These are phyloP conservation scores for Campaea margaritaria DNA, from an alignment of 2,888 invertebrate genomes.

Conservation along the genomic window DNA sequence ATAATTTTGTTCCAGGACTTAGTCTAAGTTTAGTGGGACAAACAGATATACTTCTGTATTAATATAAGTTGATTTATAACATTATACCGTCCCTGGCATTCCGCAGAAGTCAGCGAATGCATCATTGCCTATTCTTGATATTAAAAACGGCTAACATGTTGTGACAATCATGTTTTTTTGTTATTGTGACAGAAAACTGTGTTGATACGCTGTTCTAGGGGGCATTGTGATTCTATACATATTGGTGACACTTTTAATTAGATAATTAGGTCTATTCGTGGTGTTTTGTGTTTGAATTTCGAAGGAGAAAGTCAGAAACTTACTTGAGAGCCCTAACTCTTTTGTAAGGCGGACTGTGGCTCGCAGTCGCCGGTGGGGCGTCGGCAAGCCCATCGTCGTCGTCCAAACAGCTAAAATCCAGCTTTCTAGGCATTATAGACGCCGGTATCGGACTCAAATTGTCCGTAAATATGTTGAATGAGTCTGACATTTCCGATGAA, in stretches of 20 bases:
- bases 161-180: not conserved
- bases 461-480: constrained; percentile 85
- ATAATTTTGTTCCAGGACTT: too few relatives aligned
- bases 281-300: constrained; percentile 48
- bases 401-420: constrained; percentile 81
- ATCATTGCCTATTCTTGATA: not conserved
- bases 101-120: not conserved
- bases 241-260: not conserved
- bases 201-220: not conserved
- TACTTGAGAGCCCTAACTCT: constrained; percentile 85
- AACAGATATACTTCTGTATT: too few relatives aligned
- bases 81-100: too few relatives aligned
- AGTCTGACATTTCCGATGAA: constrained; percentile 87
- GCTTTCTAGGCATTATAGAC: constrained; percentile 85
- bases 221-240: not conserved
- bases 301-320: constrained; percentile 48
- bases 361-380: constrained; percentile 62
- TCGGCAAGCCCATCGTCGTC: constrained; percentile 76
- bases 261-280: constrained; percentile 48
- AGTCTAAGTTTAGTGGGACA: too few relatives aligned
- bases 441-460: constrained; percentile 85
- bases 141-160: not conserved
- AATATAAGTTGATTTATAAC: too few relatives aligned
- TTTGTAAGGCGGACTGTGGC: constrained; percentile 84
- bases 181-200: not conserved